A percentile compares a stretch with the other conserved stretches of the same genome.
Evolutionary conservation across 1,140 invertebrate genomes (phyloP).

Genomic region (Drosophila sp.): DNA sequence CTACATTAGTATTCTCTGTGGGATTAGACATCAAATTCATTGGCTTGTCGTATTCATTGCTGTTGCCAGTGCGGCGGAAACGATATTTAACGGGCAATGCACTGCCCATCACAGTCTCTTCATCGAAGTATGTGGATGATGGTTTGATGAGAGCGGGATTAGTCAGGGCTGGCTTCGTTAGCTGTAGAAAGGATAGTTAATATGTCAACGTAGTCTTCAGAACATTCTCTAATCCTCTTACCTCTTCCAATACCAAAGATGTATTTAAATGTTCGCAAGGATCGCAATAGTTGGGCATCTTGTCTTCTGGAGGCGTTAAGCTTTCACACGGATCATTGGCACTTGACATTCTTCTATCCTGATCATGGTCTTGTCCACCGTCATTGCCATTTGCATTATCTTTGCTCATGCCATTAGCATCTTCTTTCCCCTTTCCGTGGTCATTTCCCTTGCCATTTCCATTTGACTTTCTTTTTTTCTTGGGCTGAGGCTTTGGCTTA

Average conservation of each 20-base stretch:
- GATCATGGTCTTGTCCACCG: background rate
- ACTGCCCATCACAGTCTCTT: constrained; percentile 67
- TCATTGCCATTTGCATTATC: background rate
- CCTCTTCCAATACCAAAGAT: constrained; percentile 63
- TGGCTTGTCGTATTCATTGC: constrained; percentile 43
- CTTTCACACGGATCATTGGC: constrained; percentile 35
- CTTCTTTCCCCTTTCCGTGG: background rate
- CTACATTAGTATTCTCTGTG: constrained; percentile 62
- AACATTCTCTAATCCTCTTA: constrained; percentile 5
- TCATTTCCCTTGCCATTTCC: background rate
- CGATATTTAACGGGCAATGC: constrained; percentile 61
- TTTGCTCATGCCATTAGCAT: background rate
- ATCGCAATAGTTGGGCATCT: constrained; percentile 42
- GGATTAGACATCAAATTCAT: constrained; percentile 43
- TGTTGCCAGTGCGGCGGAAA: constrained; percentile 52
- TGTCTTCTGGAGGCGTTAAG: constrained; percentile 6
- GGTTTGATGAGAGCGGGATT: constrained; percentile 42
- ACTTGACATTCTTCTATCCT: background rate
- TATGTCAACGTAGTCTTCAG: background rate
- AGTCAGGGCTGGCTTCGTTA: constrained; percentile 46
- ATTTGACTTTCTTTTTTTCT: background rate
- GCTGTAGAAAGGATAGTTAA: constrained; percentile 21
- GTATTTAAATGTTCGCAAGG: constrained; percentile 53
- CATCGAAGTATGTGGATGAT: constrained; percentile 53
- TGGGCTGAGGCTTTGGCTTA: constrained; percentile 1